Percentiles rank a stretch among this genome's conserved stretches.
Evolutionary conservation across 2,113 vertebrate species (phyloP).

Genomic region (Sigmodon hispidus): DNA sequence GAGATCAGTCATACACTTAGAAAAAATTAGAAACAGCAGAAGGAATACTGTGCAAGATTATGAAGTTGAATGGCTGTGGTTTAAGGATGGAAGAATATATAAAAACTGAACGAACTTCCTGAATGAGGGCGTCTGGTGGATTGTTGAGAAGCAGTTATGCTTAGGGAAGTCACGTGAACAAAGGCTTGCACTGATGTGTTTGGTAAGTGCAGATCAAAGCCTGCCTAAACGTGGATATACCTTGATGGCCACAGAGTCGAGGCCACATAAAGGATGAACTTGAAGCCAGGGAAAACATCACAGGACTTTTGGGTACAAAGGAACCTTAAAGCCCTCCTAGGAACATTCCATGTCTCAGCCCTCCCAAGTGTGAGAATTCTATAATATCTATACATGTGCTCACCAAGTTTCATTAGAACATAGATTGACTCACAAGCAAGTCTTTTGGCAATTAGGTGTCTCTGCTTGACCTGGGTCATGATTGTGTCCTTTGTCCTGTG

Average conservation of each 20-base stretch:
- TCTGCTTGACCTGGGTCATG: neutral
- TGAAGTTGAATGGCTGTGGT: neutral
- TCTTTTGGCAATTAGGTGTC: neutral
- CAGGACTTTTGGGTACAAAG: neutral
- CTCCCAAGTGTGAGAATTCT: neutral
- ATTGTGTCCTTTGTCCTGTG: too few species aligned
- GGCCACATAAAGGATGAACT: neutral
- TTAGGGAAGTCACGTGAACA: neutral
- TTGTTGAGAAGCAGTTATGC: neutral
- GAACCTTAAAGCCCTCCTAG: neutral
- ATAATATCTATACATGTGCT: fast-evolving
- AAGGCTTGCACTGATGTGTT: neutral
- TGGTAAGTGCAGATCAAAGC: neutral
- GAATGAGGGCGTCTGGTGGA: neutral
- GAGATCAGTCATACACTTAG: neutral
- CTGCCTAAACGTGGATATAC: neutral
- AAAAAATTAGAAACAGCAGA: neutral
- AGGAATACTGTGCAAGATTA: neutral
- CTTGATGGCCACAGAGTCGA: neutral
- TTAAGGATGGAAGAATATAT: neutral
- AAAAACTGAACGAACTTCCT: neutral
- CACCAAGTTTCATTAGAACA: neutral
- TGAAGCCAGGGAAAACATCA: neutral
- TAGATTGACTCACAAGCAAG: neutral
- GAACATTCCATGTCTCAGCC: neutral